A percentile compares a stretch with the other conserved stretches of the same genome.
phyloP scores from a whole-genome alignment of 2,888 invertebrate species.

The Andricus curvator region DNA sequence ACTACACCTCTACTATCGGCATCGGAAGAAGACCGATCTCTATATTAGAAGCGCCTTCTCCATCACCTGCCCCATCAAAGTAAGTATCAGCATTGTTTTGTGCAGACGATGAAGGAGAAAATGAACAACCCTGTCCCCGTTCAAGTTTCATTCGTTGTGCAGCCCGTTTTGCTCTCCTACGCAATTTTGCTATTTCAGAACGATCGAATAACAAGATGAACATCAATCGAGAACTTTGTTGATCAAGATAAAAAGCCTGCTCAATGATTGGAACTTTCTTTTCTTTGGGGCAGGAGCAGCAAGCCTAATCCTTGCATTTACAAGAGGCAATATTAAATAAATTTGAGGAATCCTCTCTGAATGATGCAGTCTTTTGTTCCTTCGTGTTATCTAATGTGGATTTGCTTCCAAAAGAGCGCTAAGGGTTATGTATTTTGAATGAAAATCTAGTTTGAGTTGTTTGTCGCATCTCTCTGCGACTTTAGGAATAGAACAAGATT shows the following conservation, averaged over 20 bases:
- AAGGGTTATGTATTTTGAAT: constrained; percentile 6
- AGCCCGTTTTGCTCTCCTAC: background rate
- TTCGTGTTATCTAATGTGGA: background rate
- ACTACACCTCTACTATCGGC: too few species aligned
- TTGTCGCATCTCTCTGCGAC: background rate
- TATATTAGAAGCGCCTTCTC: too few species aligned
- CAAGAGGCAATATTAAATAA: constrained; percentile 23
- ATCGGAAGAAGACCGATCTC: too few species aligned
- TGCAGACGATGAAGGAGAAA: too few species aligned
- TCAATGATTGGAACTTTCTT: background rate
- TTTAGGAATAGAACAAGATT: constrained; percentile 9
- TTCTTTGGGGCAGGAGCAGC: constrained; percentile 9
- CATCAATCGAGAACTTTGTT: background rate
- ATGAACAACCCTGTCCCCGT: too few species aligned
- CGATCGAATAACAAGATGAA: background rate
- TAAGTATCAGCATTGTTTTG: too few species aligned
- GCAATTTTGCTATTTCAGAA: constrained; percentile 24
- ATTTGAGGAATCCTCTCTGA: constrained; percentile 2
- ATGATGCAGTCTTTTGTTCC: background rate
- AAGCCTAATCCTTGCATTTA: background rate
- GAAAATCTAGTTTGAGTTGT: constrained; percentile 9
- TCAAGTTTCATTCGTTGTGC: too few species aligned
- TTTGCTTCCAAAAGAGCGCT: background rate
- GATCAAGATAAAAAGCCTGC: too few species aligned
- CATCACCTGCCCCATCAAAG: too few species aligned